These are phyloP conservation scores for Argyrosomus regius DNA, from an alignment of 2,797 vertebrate species.

Conservation along the genomic window DNA sequence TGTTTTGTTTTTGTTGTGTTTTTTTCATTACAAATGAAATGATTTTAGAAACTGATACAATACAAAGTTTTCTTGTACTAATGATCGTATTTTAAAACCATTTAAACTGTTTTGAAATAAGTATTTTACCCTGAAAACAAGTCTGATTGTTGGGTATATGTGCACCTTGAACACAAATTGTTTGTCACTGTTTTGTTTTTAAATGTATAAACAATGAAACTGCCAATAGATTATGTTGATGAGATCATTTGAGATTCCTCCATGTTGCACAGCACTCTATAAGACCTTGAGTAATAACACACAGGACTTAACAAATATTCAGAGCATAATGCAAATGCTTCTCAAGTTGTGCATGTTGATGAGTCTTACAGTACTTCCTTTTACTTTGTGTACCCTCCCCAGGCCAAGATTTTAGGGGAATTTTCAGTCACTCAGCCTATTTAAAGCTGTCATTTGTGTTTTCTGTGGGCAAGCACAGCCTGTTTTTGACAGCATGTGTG, in stretches of 20 bases:
- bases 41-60: constrained; percentile 43
- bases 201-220: constrained; percentile 1
- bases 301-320: constrained; percentile 38
- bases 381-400: constrained; percentile 72
- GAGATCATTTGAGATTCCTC: not conserved
- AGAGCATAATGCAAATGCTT: constrained; percentile 73
- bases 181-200: constrained; percentile 1
- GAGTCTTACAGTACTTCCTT: constrained; percentile 72
- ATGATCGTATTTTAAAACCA: constrained; percentile 29
- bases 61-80: constrained; percentile 19
- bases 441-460: constrained; percentile 75
- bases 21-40: constrained; percentile 45
- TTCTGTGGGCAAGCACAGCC: constrained; percentile 49
- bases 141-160: not conserved
- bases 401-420: constrained; percentile 78
- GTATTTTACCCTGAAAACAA: constrained; percentile 22
- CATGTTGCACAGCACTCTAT: not conserved
- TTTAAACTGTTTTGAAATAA: constrained; percentile 27
- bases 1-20: constrained; percentile 17
- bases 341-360: constrained; percentile 55
- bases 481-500: constrained; percentile 73
- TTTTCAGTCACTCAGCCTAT: constrained; percentile 74
- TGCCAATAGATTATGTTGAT: not conserved
- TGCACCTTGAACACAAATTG: not conserved
- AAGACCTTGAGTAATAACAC: not conserved